Base-by-base conservation (phyloP, 2,888 invertebrate species). In the Nomada goodeniana region DNA sequence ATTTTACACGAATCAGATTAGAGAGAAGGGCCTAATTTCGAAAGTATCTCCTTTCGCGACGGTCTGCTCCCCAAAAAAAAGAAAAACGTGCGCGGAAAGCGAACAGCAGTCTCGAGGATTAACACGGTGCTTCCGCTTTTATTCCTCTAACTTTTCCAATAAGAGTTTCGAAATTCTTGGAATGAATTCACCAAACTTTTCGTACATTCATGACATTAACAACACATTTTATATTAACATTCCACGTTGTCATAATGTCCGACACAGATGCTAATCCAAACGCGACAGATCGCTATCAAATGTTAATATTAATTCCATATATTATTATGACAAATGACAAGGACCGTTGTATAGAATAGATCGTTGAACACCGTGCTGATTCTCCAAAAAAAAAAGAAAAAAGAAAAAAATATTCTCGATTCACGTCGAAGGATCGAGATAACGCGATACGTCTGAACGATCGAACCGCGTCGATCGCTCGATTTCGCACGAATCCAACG, bases 321-420 rank as follows among this genome's bases (percentile, higher is more conserved):
- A 23, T 29, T 26, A 18, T 26, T 36, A 36, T 18, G 7, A 26
- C 26, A 26, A 52, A 52, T 4, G 10, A 13, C 0, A 57, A 57
- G 26, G 29, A 69, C 23, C 23, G 23, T 23, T 23, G 23, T 1
- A 50, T 11, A 0, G 15, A 47, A 53, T 18, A 26, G 23, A 26
- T 11, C 15, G 67, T 63, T 29, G 77, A 84, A 78, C 80, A 85
- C 83, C 87, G 88, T 86, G 86, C 71, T 72, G 76, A 88, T 88
- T 83, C 82, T 85, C 78, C 80, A 36, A 36, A 7, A 36, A 36
- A 36, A 7, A 29, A 36, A 36, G 7, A 7, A 29, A 7, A 7
- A 29, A 29, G 7, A 29, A 29, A 36, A 36, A 36, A 36, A 69
- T 67, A 23, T 61, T 52, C 69, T 76, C 79, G 60, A 55, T 57